These are phyloP conservation scores for Agrotis exclamationis DNA, from an alignment of 2,888 invertebrate species.

Conservation along the genomic window DNA sequence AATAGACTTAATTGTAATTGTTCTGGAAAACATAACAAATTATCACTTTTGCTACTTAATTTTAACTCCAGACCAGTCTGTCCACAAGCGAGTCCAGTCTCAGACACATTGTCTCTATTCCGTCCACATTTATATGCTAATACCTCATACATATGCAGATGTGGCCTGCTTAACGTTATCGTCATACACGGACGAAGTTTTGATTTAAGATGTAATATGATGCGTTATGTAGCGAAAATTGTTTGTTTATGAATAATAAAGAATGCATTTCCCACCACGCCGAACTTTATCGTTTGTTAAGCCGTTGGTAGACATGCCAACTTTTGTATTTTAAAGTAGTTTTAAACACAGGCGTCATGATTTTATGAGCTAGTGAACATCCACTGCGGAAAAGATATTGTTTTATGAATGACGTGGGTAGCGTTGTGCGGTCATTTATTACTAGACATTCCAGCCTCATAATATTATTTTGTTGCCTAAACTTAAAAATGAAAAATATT, in stretches of 20 bases:
- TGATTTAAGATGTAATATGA: conserved; percentile 30
- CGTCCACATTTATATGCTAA: conserved; percentile 63
- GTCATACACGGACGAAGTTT: conserved; percentile 40
- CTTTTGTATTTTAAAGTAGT: conserved; percentile 14
- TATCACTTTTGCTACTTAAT: not conserved
- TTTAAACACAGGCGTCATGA: conserved; percentile 3
- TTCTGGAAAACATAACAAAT: not conserved
- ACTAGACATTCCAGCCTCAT: too few relatives aligned
- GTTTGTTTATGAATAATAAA: conserved; percentile 24
- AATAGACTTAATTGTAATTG: too few relatives aligned
- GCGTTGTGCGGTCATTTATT: too few relatives aligned
- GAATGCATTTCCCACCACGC: conserved; percentile 24
- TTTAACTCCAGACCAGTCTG: not conserved
- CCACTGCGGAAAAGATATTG: not conserved
- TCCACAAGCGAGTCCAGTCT: conserved; percentile 15
- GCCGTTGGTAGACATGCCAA: conserved; percentile 9
- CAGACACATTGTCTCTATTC: conserved; percentile 63
- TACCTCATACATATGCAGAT: conserved; percentile 65
- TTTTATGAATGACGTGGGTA: not conserved
- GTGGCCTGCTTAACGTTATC: conserved; percentile 46
- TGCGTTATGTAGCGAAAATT: conserved; percentile 8
- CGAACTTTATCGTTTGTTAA: conserved; percentile 24
- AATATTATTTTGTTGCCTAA: too few relatives aligned
- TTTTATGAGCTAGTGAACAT: not conserved
- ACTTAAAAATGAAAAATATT: too few relatives aligned